Evolutionary conservation across 2,797 vertebrate species (phyloP).

Genomic region (Stomatorhinus walkeri): DNA sequence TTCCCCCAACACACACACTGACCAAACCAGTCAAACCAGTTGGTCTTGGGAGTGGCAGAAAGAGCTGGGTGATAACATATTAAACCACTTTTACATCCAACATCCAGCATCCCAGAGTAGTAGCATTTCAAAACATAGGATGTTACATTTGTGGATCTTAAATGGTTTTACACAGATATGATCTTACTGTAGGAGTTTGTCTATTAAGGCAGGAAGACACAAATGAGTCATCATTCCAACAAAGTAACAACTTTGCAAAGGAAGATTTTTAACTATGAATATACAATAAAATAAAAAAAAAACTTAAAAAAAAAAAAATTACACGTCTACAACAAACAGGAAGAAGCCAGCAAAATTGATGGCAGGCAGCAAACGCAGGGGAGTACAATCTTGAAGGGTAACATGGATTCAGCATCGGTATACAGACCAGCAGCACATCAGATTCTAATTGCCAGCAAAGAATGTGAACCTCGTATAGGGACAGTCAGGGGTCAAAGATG

Average conservation of each 20-base stretch:
- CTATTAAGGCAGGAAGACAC: background rate
- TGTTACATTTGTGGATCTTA: background rate
- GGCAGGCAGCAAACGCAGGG: background rate
- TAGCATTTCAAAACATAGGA: background rate
- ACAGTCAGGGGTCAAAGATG: background rate
- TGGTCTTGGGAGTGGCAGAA: background rate
- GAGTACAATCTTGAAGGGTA: background rate
- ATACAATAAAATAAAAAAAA: background rate
- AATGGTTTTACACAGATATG: background rate
- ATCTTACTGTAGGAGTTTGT: background rate
- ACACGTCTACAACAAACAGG: background rate
- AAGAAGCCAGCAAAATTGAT: background rate
- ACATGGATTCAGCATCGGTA: background rate
- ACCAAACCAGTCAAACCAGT: slow-evolving; percentile 7
- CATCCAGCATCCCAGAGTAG: background rate
- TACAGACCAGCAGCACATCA: background rate
- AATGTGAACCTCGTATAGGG: background rate
- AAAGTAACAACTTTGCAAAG: background rate
- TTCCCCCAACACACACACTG: background rate
- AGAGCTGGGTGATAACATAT: background rate
- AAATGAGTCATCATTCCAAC: background rate
- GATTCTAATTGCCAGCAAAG: background rate
- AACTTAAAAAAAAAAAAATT: background rate
- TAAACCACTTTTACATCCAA: background rate
- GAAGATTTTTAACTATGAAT: background rate